Evolutionary conservation across 2,113 vertebrate species (phyloP).

Genomic region (Python bivittatus): DNA sequence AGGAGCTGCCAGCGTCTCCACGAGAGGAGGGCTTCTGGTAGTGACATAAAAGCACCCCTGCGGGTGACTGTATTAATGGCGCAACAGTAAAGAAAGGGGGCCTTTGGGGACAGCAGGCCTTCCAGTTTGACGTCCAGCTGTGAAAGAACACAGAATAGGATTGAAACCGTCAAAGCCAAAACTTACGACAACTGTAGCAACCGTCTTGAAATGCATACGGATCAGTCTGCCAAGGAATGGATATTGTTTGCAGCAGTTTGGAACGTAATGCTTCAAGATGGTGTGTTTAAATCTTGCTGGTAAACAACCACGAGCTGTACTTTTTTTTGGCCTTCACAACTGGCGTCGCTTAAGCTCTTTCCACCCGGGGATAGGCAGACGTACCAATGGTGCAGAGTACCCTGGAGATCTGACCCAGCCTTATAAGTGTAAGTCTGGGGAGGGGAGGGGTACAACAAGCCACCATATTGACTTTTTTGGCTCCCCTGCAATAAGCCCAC

Average conservation of each 20-base stretch:
- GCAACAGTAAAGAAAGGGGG: not conserved
- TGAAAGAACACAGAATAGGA: not conserved
- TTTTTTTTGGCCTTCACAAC: not conserved
- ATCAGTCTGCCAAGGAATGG: not conserved
- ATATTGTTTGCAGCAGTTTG: not conserved
- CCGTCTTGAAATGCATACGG: not conserved
- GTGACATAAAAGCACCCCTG: not conserved
- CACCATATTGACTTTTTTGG: not conserved
- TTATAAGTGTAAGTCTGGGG: not conserved
- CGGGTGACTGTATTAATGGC: not conserved
- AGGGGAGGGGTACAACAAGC: not conserved
- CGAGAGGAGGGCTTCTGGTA: not conserved
- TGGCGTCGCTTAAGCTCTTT: not conserved
- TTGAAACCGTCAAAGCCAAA: not conserved
- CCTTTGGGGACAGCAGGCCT: no score
- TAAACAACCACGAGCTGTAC: not conserved
- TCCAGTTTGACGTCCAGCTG: no score
- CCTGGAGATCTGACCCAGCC: not conserved
- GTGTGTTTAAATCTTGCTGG: not conserved
- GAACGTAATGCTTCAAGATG: not conserved
- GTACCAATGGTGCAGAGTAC: not conserved
- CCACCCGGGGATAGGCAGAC: not conserved
- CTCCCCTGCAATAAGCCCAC: not conserved
- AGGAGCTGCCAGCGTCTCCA: not conserved
- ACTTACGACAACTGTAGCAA: not conserved